A percentile compares a stretch with the other conserved stretches of the same genome.
Conservation (phyloP, 2,113 vertebrate species). For the Gallinago paraguaiae region DNA sequence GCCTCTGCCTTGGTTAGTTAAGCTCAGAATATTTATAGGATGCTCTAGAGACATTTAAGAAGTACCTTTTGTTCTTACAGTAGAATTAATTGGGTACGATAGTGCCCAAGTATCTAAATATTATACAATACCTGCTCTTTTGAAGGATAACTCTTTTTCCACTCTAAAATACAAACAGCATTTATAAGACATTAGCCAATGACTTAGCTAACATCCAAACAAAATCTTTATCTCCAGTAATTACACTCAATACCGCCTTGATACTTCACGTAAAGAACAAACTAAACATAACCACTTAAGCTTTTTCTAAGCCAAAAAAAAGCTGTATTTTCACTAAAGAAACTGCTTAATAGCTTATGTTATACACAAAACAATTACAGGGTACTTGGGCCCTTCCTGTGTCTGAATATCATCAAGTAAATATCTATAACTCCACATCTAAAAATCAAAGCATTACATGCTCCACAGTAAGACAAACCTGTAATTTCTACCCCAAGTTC, state of each 20-base stretch:
- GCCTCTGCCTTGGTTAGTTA: neutral
- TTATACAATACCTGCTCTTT: neutral
- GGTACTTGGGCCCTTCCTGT: neutral
- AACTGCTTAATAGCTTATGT: neutral
- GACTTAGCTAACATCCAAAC: neutral
- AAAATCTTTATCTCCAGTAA: slow-evolving; percentile 7
- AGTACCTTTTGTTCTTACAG: neutral
- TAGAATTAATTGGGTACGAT: neutral
- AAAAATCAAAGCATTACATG: neutral
- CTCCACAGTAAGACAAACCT: neutral
- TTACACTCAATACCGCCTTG: neutral
- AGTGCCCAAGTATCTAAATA: neutral
- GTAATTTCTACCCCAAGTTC: neutral
- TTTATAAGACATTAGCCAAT: neutral
- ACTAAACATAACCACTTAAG: neutral
- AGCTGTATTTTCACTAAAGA: neutral
- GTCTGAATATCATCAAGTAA: neutral
- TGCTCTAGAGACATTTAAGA: neutral
- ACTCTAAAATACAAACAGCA: neutral
- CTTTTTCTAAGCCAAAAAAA: neutral
- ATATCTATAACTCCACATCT: neutral
- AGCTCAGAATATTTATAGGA: neutral
- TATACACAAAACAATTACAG: neutral
- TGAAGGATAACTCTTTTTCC: neutral
- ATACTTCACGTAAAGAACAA: neutral